Base-by-base conservation (phyloP, 2,113 vertebrate genomes). In the Phasianus colchicus region DNA sequence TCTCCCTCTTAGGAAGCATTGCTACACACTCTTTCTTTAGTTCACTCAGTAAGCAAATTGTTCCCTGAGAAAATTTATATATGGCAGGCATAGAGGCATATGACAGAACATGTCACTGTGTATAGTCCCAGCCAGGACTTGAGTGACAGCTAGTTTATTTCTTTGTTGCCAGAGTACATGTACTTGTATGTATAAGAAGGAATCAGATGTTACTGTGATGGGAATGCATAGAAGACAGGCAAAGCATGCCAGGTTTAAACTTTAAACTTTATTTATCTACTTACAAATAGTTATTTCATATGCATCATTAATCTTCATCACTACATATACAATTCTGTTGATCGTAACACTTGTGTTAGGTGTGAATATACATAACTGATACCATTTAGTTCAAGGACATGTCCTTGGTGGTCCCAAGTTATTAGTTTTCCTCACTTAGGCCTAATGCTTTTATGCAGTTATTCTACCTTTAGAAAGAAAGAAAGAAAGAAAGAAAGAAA, bases 341-440 rank as follows among this genome's bases (percentile, higher is more conserved):
- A 36, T 58, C 7, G 58, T 67, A 71, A 66, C 2, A 10, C 13
- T 64, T 55, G 5, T 2, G 2, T 42, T 64, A 20, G 18, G 13
- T 0, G 0, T 27, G 3, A 63, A 5, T 29, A 29, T 15, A 43
- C 7, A 60, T 27, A 29, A 16, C 27, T 86, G 69, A 47, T 21
- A 61, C 13, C 0, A 0, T 57, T 45, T 52, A 55, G 18, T 25
- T 5, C 10, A 15, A 29, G 43, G 2, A 20, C 36, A 12, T 43
- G 21, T 4, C 20, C 20, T 36, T 45, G 2, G 7, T 48, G 9
- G 20, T 70, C 29, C 36, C 81, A 43, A 2, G 57, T 74, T 36
- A 48, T 38, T 38, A 66, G 2, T 42, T 83, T 96, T 77, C 70
- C 25, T 58, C 22, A 24, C 13, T 69, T 65, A 83, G 4, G 6